Evolutionary conservation across 2,113 vertebrate species (phyloP).

Genomic region (Hippocampus guttulatus): DNA sequence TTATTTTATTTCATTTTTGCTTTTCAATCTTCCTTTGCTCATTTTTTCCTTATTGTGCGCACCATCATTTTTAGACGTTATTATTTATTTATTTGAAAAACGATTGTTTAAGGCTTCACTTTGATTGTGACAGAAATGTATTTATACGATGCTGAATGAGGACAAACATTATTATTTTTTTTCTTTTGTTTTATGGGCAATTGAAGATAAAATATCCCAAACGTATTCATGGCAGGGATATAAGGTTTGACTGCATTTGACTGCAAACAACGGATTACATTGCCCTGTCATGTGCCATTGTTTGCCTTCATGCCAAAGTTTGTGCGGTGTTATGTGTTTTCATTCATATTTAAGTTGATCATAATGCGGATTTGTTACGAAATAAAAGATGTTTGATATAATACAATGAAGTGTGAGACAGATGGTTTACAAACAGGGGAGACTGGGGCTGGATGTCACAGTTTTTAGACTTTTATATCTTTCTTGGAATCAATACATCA

Average conservation of each 20-base stretch:
- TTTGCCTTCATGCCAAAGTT: slow-evolving; percentile 73
- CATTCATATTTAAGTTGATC: slow-evolving; percentile 62
- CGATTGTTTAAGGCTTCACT: slow-evolving; percentile 40
- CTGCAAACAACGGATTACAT: slow-evolving; percentile 30
- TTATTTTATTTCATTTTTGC: slow-evolving; percentile 23
- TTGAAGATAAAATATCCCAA: slow-evolving; percentile 47
- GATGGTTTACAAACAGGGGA: not conserved
- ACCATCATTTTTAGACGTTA: slow-evolving; percentile 69
- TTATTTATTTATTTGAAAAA: slow-evolving; percentile 68
- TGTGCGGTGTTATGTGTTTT: slow-evolving; percentile 61
- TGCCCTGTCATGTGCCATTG: slow-evolving; percentile 58
- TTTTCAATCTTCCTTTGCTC: slow-evolving; percentile 70
- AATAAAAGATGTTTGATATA: slow-evolving; percentile 47
- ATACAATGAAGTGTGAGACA: not conserved
- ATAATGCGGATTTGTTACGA: slow-evolving; percentile 56
- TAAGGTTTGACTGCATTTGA: slow-evolving; percentile 25
- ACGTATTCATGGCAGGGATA: slow-evolving; percentile 44
- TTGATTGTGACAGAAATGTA: slow-evolving; percentile 68
- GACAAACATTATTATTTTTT: slow-evolving; percentile 35
- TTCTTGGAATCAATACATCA: too few relatives aligned
- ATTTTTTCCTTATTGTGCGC: slow-evolving; percentile 67
- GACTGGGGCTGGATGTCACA: too few relatives aligned
- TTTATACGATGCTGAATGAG: slow-evolving; percentile 67
- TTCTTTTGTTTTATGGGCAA: slow-evolving; percentile 27
- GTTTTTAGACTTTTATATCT: too few relatives aligned